A percentile compares a stretch with the other conserved stretches of the same genome.
Conservation (phyloP, 1,140 invertebrate genomes). For the Bombyx mori region ASM3026992v2 NC_085111.1:1889001-1889500, state of each 20-base stretch:
- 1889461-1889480: slow-evolving; percentile 32
- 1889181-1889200: slow-evolving; percentile 13
- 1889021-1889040: background rate
- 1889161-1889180: slow-evolving; percentile 10
- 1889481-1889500: slow-evolving; percentile 43
- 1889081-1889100: slow-evolving; percentile 20
- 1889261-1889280: background rate
- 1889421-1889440: slow-evolving; percentile 21
- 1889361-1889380: background rate
- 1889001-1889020: slow-evolving; percentile 7
- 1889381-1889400: slow-evolving; percentile 8
- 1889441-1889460: slow-evolving; percentile 27
- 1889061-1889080: slow-evolving; percentile 10
- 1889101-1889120: slow-evolving; percentile 14
- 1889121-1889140: slow-evolving; percentile 8
- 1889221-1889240: slow-evolving; percentile 9
- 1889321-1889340: background rate
- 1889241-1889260: slow-evolving; percentile 10
- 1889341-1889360: background rate
- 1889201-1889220: slow-evolving; percentile 6
- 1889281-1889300: background rate
- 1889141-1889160: slow-evolving; percentile 18
- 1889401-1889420: slow-evolving; percentile 39
- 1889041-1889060: slow-evolving; percentile 10
- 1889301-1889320: background rate